Percentiles rank a stretch among this genome's conserved stretches.
These are phyloP conservation scores for Ormia ochracea DNA, from an alignment of 2,888 invertebrate genomes.

Conservation along the genomic window DNA sequence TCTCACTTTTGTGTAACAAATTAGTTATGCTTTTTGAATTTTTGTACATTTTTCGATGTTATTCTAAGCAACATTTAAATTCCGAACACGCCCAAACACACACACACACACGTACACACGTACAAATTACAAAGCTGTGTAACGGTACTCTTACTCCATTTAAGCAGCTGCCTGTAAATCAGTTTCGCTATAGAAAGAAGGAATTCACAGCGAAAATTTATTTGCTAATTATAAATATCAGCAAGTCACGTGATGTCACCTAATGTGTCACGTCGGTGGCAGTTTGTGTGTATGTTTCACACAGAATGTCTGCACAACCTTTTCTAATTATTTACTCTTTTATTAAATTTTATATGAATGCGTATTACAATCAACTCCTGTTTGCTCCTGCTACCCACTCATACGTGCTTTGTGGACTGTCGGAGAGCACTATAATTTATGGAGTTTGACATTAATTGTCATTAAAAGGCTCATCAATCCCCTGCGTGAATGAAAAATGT, in stretches of 20 bases:
- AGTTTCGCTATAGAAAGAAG: not conserved
- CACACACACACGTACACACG: not conserved
- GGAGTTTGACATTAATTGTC: conserved; percentile 8
- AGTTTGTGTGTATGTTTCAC: not conserved
- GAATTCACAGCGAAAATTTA: not conserved
- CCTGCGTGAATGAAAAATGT: too few relatives aligned
- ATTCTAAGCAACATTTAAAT: not conserved
- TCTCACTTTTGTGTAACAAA: conserved; percentile 1
- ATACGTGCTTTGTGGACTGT: not conserved
- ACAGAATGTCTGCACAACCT: conserved; percentile 2
- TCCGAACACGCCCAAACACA: not conserved
- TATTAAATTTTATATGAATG: not conserved
- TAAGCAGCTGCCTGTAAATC: not conserved
- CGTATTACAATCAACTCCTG: not conserved
- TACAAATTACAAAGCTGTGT: not conserved
- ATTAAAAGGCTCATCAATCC: not conserved
- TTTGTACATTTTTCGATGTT: not conserved
- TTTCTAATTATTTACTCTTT: not conserved
- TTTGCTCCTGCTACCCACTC: not conserved
- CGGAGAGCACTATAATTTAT: not conserved
- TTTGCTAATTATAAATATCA: conserved; percentile 22
- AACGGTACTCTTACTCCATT: not conserved
- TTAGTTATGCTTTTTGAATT: conserved; percentile 42
- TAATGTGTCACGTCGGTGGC: not conserved
- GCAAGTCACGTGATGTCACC: conserved; percentile 19